Percentiles rank a stretch among this genome's conserved stretches.
Conservation (phyloP, 1,140 invertebrate genomes). For the Platyscapa corneri region DNA sequence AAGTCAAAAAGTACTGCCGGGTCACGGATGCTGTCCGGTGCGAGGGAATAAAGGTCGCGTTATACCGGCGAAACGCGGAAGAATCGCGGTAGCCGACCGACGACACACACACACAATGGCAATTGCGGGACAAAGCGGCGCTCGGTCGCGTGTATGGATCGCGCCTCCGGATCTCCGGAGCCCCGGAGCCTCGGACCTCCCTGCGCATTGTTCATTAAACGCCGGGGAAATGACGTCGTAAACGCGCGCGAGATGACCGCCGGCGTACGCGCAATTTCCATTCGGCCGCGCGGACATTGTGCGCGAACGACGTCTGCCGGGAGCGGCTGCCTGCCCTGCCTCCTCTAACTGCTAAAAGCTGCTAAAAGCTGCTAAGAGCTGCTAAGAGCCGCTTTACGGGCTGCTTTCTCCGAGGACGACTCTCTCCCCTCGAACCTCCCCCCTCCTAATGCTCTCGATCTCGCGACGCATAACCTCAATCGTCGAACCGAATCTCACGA, state of each 20-base stretch:
- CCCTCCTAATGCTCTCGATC: too few relatives aligned
- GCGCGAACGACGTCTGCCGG: conserved; percentile 61
- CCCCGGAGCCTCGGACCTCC: too few relatives aligned
- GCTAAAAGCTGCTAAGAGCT: conserved; percentile 66
- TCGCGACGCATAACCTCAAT: too few relatives aligned
- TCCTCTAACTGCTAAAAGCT: conserved; percentile 61
- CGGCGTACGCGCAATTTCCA: conserved; percentile 66
- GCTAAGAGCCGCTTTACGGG: conserved; percentile 61
- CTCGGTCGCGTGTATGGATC: neutral
- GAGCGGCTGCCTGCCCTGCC: conserved; percentile 62
- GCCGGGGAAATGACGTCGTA: too few relatives aligned
- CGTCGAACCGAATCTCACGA: too few relatives aligned
- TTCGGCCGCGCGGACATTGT: conserved; percentile 61
- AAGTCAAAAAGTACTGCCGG: too few relatives aligned
- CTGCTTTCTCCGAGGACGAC: too few relatives aligned
- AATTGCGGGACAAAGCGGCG: neutral
- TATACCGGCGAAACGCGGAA: neutral
- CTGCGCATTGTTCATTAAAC: conserved; percentile 61
- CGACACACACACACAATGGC: neutral
- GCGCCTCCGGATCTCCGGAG: too few relatives aligned
- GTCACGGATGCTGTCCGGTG: too few relatives aligned
- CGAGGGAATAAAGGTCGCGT: conserved; percentile 31
- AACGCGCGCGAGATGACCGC: conserved; percentile 52
- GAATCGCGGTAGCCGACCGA: too few relatives aligned
- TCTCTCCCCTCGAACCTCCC: conserved; percentile 30